phyloP scores from a whole-genome alignment of 30 jellyfish, hydroid and myxozoan genomes.

The Cassiopea andromeda region DNA sequence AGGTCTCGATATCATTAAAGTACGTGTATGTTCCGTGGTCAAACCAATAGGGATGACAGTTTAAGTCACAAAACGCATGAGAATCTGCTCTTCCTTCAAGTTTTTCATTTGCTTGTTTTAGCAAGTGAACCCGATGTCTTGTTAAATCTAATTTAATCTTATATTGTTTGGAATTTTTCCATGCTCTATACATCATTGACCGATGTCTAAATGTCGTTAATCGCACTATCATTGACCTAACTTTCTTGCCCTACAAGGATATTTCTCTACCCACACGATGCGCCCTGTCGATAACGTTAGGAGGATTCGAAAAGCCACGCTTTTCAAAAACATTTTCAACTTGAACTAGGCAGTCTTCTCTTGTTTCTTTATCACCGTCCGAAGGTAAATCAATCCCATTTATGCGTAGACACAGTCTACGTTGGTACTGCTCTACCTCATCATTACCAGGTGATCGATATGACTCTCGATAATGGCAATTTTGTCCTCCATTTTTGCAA shows the following conservation, averaged over 20 bases:
- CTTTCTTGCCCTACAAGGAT: background rate
- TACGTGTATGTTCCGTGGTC: slow-evolving; percentile 7
- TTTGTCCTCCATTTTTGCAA: slow-evolving; percentile 19
- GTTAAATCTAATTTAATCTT: slow-evolving; percentile 10
- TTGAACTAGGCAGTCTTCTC: slow-evolving; percentile 6
- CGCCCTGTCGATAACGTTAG: slow-evolving; percentile 15
- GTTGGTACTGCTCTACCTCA: slow-evolving; percentile 4
- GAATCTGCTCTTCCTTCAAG: background rate
- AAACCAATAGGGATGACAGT: slow-evolving; percentile 27
- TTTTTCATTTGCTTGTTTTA: background rate
- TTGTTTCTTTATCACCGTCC: slow-evolving; percentile 3
- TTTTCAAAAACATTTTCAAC: slow-evolving; percentile 6
- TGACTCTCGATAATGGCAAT: slow-evolving; percentile 34
- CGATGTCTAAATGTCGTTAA: slow-evolving; percentile 22
- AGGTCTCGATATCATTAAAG: background rate
- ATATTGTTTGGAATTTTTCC: background rate
- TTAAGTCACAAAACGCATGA: slow-evolving; percentile 14
- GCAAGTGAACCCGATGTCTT: background rate
- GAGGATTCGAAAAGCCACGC: background rate
- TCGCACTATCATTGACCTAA: background rate
- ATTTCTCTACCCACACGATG: slow-evolving; percentile 24
- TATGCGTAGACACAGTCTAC: slow-evolving; percentile 8
- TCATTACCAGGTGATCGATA: slow-evolving; percentile 1
- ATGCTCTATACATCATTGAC: background rate
- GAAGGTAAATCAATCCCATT: background rate